Percentiles rank a stretch among this genome's conserved stretches.
phyloP scores from a whole-genome alignment of 1,140 invertebrate species.

The Pseudomyrmex dendroicus region DNA sequence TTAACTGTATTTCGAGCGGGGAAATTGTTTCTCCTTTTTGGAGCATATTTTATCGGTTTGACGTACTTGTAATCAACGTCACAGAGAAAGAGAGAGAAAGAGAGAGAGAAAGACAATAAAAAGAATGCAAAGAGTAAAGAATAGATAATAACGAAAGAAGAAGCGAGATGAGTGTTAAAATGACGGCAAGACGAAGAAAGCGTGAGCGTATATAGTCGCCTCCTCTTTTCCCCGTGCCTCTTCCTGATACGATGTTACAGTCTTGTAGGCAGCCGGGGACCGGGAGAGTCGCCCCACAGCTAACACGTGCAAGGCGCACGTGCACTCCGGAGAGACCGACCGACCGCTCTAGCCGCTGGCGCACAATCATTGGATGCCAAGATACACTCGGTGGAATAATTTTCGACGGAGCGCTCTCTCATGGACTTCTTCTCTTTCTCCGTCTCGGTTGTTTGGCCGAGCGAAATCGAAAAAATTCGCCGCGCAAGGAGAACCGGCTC shows the following conservation, averaged over 20 bases:
- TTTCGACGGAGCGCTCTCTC: slow-evolving; percentile 76
- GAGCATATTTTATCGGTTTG: neutral
- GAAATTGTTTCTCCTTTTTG: neutral
- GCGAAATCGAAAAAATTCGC: slow-evolving; percentile 49
- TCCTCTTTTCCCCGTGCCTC: slow-evolving; percentile 61
- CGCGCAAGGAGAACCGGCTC: slow-evolving; percentile 55
- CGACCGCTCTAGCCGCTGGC: slow-evolving; percentile 80
- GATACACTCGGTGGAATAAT: slow-evolving; percentile 82
- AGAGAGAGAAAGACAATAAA: neutral
- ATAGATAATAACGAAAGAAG: slow-evolving; percentile 47
- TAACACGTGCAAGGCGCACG: slow-evolving; percentile 84
- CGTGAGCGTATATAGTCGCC: slow-evolving; percentile 66
- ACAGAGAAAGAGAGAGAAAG: slow-evolving; percentile 35
- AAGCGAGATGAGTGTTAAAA: slow-evolving; percentile 18
- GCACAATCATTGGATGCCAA: slow-evolving; percentile 83
- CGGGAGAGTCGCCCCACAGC: slow-evolving; percentile 81
- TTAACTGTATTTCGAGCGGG: neutral
- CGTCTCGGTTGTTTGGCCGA: neutral
- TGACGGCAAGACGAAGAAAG: slow-evolving; percentile 52
- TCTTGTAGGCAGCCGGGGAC: slow-evolving; percentile 81
- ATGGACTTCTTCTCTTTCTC: slow-evolving; percentile 56
- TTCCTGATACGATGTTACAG: slow-evolving; percentile 82
- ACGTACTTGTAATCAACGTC: slow-evolving; percentile 72
- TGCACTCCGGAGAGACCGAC: slow-evolving; percentile 78
- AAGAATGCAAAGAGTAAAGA: slow-evolving; percentile 47